These are phyloP conservation scores for Catostylus mosaicus DNA, from an alignment of 30 jellyfish, hydroid and myxozoan species.

Conservation along the genomic window DNA sequence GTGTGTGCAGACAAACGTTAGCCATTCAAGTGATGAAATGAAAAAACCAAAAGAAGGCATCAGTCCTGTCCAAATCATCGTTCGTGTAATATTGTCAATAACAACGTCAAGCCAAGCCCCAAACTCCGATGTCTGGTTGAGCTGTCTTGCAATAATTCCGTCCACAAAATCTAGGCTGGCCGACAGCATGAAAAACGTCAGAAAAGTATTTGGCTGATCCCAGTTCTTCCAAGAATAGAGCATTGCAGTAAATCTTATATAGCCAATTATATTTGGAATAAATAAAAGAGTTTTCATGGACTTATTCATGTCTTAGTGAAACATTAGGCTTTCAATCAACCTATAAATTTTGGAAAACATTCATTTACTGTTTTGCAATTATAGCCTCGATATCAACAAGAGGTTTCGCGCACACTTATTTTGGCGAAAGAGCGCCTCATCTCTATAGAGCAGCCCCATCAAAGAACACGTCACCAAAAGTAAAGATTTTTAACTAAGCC, in stretches of 20 bases:
- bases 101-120: constrained; percentile 92
- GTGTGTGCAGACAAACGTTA: constrained; percentile 79
- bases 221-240: constrained; percentile 9
- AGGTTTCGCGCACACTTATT: neutral
- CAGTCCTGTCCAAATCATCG: constrained; percentile 73
- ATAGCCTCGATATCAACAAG: neutral
- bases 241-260: constrained; percentile 10
- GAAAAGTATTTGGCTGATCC: constrained; percentile 34
- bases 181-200: constrained; percentile 32
- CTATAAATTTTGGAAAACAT: too few relatives aligned
- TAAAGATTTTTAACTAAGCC: neutral
- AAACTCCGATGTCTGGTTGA: constrained; percentile 70
- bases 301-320: neutral
- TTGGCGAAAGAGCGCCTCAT: neutral
- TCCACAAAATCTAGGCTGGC: constrained; percentile 66
- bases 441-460: neutral
- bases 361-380: neutral
- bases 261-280: constrained; percentile 66
- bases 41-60: constrained; percentile 65
- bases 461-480: neutral
- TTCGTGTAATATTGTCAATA: constrained; percentile 70
- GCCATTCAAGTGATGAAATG: constrained; percentile 75
- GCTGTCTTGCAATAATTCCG: constrained; percentile 77
- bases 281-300: neutral
- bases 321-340: too few relatives aligned